Evolutionary conservation across 2,888 invertebrate genomes (phyloP), one percentile per base, ranked within the genome.

Genomic region (Eristalis intricaria): DNA sequence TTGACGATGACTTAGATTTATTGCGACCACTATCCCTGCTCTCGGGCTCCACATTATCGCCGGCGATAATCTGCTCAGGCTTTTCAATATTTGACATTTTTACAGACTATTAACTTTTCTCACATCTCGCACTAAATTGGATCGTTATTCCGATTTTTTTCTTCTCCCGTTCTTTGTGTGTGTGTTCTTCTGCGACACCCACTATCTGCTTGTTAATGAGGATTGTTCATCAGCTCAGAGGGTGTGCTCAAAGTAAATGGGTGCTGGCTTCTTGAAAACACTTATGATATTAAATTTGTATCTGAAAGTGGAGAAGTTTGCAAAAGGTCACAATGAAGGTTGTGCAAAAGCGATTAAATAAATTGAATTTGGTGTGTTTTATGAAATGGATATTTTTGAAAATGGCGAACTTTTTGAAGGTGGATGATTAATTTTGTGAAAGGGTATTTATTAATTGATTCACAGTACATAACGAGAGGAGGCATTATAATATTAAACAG

Each of bases 11-110:
- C 40, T 80, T 66, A 29, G 84, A 80, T 84, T 84, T 80, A 84
- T 80, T 71, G 32, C 66, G 40, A 56, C 50, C 71, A 76, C 71
- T 76, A 80, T 80, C 80, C 65, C 56, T 66, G 71, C 68, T 75
- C 56, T 76, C 71, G 61, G 63, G 22, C 32, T 38, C 66, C 61
- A 22, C 84, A 66, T 80, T 84, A 84, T 76, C 75, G 63, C 63
- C 43, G 32, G 66, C 66, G 75, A 76, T 76, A 71, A 66, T 80
- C 66, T 71, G 70, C 61, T 84, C 84, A 61, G 65, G 80, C 66
- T 80, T 76, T 76, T 80, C 76, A 80, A 71, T 76, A 68, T 66
- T 71, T 64, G 84, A 84, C 84, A 84, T 84, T 84, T 84, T 80
- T 66, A 76, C 75, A 84, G 76, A 70, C 70, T 84, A 70, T 80